phyloP scores from a whole-genome alignment of 2,113 vertebrate species.

The Toxotes chatareus region DNA sequence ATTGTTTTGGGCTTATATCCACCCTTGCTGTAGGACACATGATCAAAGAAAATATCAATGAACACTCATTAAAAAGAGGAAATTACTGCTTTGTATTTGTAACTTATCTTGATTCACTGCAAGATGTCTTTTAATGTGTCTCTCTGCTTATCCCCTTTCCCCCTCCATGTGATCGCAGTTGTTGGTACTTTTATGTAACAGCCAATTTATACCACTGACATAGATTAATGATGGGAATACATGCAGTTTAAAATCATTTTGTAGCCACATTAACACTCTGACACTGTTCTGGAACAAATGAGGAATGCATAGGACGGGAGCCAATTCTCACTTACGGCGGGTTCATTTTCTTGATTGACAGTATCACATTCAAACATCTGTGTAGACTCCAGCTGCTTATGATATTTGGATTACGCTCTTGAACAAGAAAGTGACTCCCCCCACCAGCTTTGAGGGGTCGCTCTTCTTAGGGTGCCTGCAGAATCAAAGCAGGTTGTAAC shows the following conservation, averaged over 20 bases:
- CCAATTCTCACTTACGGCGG: conserved; percentile 10
- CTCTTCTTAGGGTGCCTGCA: not conserved
- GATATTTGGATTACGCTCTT: conserved; percentile 29
- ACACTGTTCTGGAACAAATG: conserved; percentile 37
- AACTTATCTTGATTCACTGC: conserved; percentile 44
- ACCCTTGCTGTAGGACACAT: conserved; percentile 11
- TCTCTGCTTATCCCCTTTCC: conserved; percentile 6
- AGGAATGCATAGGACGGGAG: conserved; percentile 18
- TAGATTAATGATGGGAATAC: conserved; percentile 32
- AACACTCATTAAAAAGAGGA: conserved; percentile 44
- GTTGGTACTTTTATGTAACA: conserved; percentile 29
- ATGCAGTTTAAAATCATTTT: conserved; percentile 18
- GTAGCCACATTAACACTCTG: conserved; percentile 29
- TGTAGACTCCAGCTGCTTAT: conserved; percentile 6
- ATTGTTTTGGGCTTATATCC: not conserved
- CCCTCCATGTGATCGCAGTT: conserved; percentile 23
- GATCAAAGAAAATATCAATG: conserved; percentile 37
- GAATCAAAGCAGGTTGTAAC: conserved; percentile 3
- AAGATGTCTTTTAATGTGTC: conserved; percentile 31
- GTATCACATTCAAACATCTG: conserved; percentile 31
- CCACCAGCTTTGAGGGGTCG: not conserved
- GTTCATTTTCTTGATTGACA: conserved; percentile 49
- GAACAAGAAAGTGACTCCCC: conserved; percentile 6
- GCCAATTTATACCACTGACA: conserved; percentile 30
- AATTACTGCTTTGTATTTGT: conserved; percentile 37